These are phyloP conservation scores for Corvus cornix DNA, from an alignment of 2,113 vertebrate species.

Conservation along the genomic window DNA sequence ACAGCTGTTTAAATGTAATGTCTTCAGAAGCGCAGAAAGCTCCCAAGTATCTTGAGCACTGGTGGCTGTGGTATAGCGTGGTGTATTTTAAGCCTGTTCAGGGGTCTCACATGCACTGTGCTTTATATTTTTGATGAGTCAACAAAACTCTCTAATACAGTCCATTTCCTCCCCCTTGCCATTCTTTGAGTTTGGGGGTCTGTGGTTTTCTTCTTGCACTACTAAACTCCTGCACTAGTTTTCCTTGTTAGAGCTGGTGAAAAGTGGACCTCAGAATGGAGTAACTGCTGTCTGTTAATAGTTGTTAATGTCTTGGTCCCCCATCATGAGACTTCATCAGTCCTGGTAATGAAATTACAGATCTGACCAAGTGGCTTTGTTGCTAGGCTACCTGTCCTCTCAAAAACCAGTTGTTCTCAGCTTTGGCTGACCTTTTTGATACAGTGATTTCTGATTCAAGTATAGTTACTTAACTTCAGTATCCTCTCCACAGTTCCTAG, in stretches of 20 bases:
- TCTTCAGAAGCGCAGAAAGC: neutral
- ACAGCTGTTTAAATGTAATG: neutral
- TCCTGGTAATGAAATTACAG: slow-evolving; percentile 32
- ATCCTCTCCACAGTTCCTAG: neutral
- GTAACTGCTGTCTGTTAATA: neutral
- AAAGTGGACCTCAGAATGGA: neutral
- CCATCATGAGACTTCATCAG: neutral
- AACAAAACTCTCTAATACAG: neutral
- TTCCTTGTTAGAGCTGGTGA: neutral
- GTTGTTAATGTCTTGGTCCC: neutral
- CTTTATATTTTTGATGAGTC: neutral
- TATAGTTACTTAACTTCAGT: neutral
- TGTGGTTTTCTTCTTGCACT: neutral
- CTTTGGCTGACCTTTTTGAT: neutral
- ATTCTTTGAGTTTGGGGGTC: neutral
- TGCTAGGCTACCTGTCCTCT: slow-evolving; percentile 32
- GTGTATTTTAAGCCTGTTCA: neutral
- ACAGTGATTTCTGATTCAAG: neutral
- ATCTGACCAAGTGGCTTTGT: neutral
- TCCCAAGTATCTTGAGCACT: neutral
- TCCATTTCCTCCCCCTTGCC: neutral
- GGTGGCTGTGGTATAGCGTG: rapidly evolving
- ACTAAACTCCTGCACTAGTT: neutral
- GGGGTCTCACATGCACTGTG: rapidly evolving
- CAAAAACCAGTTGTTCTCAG: neutral